phyloP scores from a whole-genome alignment of 2,888 invertebrate species.

The Kuschelorhynchus macadamiae region DNA sequence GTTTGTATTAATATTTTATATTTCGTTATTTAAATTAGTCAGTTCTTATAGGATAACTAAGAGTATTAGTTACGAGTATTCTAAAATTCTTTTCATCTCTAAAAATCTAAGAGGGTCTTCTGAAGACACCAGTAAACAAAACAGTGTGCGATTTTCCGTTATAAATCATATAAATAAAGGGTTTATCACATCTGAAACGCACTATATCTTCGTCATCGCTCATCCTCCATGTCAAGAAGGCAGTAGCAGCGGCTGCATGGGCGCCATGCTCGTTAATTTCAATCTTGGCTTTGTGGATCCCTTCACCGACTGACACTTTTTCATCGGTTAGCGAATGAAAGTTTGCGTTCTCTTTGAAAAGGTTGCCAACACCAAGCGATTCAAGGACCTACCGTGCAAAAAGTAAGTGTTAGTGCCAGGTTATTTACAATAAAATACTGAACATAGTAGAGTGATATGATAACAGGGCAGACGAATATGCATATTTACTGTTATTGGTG shows the following conservation, averaged over 20 bases:
- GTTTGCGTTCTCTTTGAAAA: constrained; percentile 71
- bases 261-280: constrained; percentile 89
- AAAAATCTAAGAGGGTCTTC: constrained; percentile 33
- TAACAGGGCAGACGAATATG: too few species aligned
- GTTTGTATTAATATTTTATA: too few species aligned
- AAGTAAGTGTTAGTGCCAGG: constrained; percentile 42
- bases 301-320: constrained; percentile 71
- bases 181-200: constrained; percentile 85
- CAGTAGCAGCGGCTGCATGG: constrained; percentile 89
- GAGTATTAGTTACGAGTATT: too few species aligned
- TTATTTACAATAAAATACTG: too few species aligned
- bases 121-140: constrained; percentile 75
- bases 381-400: constrained; percentile 67
- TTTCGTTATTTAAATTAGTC: constrained; percentile 20
- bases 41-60: constrained; percentile 5
- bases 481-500: too few species aligned
- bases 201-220: constrained; percentile 68
- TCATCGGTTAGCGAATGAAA: constrained; percentile 71
- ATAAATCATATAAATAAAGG: constrained; percentile 86
- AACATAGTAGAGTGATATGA: too few species aligned
- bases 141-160: constrained; percentile 77
- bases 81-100: too few species aligned
- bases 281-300: constrained; percentile 86
- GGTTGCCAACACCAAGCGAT: constrained; percentile 72
- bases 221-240: constrained; percentile 86